Conservation (phyloP, 2,797 vertebrate species). For the Ceyx erithaca region DNA sequence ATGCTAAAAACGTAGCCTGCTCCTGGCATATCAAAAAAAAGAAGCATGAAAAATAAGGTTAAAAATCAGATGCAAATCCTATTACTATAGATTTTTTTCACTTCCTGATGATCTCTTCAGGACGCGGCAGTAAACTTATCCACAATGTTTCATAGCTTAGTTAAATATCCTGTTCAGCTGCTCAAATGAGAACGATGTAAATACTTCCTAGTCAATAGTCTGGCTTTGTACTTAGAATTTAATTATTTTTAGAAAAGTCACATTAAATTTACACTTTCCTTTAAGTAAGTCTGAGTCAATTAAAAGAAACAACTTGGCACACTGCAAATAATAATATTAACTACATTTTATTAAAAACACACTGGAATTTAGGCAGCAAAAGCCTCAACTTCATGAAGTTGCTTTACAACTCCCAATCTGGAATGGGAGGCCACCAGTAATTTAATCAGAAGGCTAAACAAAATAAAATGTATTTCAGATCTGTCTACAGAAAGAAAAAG, state of each 20-base stretch:
- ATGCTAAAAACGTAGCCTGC: not conserved
- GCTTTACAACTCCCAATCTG: not conserved
- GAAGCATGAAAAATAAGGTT: not conserved
- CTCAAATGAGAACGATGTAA: slow-evolving; percentile 35
- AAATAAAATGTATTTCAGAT: not conserved
- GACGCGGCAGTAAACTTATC: not conserved
- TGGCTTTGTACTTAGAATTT: slow-evolving; percentile 32
- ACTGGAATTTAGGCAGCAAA: slow-evolving; percentile 7
- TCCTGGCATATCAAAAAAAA: not conserved
- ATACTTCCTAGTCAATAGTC: slow-evolving; percentile 34
- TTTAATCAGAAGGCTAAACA: not conserved
- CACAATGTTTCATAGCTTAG: slow-evolving; percentile 6
- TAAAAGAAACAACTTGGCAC: slow-evolving; percentile 22
- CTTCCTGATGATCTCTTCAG: slow-evolving; percentile 28
- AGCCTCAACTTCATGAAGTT: not conserved
- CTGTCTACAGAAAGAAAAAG: not conserved
- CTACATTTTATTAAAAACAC: not conserved
- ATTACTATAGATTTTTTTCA: slow-evolving; percentile 18
- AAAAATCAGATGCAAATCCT: slow-evolving; percentile 33
- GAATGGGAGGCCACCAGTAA: not conserved
- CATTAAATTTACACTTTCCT: slow-evolving; percentile 15
- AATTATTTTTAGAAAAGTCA: slow-evolving; percentile 32
- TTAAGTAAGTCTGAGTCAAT: slow-evolving; percentile 16
- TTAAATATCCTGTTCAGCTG: slow-evolving; percentile 27
- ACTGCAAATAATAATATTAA: not conserved